Evolutionary conservation across 2,797 vertebrate genomes (phyloP), one percentile per base, ranked within the genome.

Genomic region (Meda fulgida): DNA sequence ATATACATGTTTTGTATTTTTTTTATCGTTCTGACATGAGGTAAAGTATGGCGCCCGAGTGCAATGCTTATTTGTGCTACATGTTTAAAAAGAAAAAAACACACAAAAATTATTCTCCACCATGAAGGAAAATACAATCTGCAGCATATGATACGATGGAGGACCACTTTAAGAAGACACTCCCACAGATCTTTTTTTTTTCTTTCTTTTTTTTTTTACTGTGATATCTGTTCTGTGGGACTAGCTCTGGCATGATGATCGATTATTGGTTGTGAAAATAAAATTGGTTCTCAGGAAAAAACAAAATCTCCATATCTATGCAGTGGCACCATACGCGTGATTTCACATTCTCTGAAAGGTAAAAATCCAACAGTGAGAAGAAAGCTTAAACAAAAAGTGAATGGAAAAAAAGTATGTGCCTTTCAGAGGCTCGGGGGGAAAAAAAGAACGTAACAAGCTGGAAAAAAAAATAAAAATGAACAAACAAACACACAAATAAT

Each of bases 51-150:
- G 96, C 93, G 95, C 95, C 94, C 95, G 95, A 98, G 97, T 97
- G 96, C 97, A 97, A 96, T 95, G 96, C 95, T 97, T 92, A 93
- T 95, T 97, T 97, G 96, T 97, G 97, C 97, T 96, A 96, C 96
- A 96, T 94, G 94, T 96, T 96, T 92, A 95, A 95, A 95, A 94
- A 83, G 81, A 72, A 78, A 40, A 48, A 63, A 65, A 81, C 53
- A 78, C 48, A 77, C 40, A 83, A 86, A 80, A 60, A 87, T 80
- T 83, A 86, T 82, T 89, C 89, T 88, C 82, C 89, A 90, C 91
- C 91, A 90, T 90, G 87, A 87, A 92, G 87, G 92, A 81, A 91
- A 94, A 94, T 77, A 80, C 91, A 92, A 92, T 93, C 94, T 76
- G 92, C 95, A 94, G 93, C 94, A 94, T 94, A 87, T 63, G 94